These are phyloP conservation scores for Hydropotes inermis DNA, from an alignment of 2,113 vertebrate species.

Conservation along the genomic window DNA sequence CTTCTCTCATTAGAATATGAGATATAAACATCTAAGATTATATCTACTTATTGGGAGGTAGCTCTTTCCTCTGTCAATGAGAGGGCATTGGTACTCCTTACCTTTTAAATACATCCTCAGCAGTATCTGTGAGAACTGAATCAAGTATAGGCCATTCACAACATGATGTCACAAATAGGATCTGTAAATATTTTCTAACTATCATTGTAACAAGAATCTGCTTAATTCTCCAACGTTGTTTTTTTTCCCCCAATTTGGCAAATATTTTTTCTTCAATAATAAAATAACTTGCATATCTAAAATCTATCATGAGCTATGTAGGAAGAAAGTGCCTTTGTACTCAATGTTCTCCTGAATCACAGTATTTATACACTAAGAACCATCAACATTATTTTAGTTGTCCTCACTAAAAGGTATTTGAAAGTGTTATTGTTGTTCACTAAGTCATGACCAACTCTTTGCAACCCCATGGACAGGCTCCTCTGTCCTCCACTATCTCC, in stretches of 20 bases:
- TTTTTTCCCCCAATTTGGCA: neutral
- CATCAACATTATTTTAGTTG: neutral
- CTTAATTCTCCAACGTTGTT: neutral
- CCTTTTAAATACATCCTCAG: neutral
- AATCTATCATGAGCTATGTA: neutral
- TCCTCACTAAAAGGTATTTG: neutral
- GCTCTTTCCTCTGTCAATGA: neutral
- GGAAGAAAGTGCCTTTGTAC: neutral
- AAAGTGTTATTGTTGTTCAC: neutral
- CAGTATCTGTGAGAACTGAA: neutral
- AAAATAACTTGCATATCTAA: neutral
- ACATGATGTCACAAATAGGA: neutral
- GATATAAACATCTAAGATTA: neutral
- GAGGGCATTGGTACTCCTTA: no score
- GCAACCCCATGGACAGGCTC: neutral
- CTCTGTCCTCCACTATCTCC: neutral
- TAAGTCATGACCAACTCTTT: neutral
- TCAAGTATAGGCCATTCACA: neutral
- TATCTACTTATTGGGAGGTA: neutral
- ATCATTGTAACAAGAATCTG: neutral
- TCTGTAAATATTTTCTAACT: neutral
- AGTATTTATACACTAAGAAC: neutral
- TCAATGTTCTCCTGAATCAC: neutral
- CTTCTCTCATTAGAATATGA: neutral
- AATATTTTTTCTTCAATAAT: neutral